Conservation (phyloP, 1,140 invertebrate species). For the Penaeus vannamei region DNA sequence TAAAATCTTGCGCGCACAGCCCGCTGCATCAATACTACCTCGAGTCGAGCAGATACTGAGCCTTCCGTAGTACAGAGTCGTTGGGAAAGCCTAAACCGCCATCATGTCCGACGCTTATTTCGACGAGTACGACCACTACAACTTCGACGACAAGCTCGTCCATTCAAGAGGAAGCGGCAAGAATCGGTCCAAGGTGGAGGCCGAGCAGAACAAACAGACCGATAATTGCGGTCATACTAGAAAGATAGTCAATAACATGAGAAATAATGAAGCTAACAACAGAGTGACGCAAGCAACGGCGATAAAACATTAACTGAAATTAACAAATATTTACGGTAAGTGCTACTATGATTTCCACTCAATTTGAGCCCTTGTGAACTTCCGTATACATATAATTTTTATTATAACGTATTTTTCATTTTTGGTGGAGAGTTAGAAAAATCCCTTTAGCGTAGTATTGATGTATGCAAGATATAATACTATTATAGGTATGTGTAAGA, state of each 20-base stretch:
- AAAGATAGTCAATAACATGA: conserved; percentile 67
- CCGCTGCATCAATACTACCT: background rate
- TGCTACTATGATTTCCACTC: background rate
- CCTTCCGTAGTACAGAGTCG: background rate
- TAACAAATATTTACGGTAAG: background rate
- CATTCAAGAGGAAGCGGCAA: conserved; percentile 67
- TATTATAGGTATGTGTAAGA: no score
- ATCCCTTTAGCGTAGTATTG: no score
- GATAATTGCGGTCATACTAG: conserved; percentile 64
- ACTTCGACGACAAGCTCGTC: conserved; percentile 67
- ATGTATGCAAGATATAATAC: no score
- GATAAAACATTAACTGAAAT: conserved; percentile 60
- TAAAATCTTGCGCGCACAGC: no score
- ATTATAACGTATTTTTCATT: no score
- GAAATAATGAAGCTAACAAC: conserved; percentile 67
- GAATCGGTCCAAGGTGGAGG: conserved; percentile 65
- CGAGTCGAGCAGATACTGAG: no score
- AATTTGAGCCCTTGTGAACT: no score
- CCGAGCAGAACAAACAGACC: conserved; percentile 64
- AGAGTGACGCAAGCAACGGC: conserved; percentile 51
- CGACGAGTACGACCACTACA: conserved; percentile 68
- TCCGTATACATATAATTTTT: no score
- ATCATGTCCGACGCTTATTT: conserved; percentile 67
- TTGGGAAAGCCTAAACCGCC: background rate
- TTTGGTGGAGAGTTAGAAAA: no score